phyloP scores from a whole-genome alignment of 2,797 vertebrate species.

The Siniperca scherzeri region DNA sequence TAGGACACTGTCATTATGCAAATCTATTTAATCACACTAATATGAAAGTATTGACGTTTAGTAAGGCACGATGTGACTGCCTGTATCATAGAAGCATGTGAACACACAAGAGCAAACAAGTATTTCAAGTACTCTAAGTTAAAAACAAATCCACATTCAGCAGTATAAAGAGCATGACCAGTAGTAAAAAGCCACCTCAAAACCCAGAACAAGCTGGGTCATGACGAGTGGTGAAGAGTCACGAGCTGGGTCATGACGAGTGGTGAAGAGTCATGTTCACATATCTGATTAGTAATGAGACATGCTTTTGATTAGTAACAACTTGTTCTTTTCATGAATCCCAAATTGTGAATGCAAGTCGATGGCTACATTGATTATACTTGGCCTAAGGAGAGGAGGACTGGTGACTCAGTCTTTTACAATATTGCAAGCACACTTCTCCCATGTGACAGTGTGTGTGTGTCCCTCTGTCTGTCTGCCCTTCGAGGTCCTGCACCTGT shows the following conservation, averaged over 20 bases:
- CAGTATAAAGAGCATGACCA: neutral
- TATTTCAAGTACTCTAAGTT: neutral
- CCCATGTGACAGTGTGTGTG: neutral
- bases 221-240: neutral
- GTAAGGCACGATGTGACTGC: neutral
- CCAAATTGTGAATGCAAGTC: neutral
- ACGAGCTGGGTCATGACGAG: neutral
- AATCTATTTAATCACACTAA: neutral
- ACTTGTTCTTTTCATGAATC: slow-evolving; percentile 19
- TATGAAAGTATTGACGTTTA: neutral
- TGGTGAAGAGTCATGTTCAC: slow-evolving; percentile 20
- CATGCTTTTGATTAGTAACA: slow-evolving; percentile 27
- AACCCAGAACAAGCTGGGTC: neutral
- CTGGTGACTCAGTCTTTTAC: neutral
- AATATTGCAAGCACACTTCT: neutral
- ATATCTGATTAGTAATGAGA: slow-evolving; percentile 46
- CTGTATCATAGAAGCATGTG: neutral
- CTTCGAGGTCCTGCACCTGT: neutral
- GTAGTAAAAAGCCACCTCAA: neutral
- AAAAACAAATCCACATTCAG: neutral
- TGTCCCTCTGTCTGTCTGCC: slow-evolving; percentile 1
- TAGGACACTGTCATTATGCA: neutral
- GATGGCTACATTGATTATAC: neutral
- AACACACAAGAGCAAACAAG: neutral
- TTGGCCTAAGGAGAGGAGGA: neutral